Evolutionary conservation across 1,140 invertebrate species (phyloP).

Genomic region (Atta cephalotes): DNA sequence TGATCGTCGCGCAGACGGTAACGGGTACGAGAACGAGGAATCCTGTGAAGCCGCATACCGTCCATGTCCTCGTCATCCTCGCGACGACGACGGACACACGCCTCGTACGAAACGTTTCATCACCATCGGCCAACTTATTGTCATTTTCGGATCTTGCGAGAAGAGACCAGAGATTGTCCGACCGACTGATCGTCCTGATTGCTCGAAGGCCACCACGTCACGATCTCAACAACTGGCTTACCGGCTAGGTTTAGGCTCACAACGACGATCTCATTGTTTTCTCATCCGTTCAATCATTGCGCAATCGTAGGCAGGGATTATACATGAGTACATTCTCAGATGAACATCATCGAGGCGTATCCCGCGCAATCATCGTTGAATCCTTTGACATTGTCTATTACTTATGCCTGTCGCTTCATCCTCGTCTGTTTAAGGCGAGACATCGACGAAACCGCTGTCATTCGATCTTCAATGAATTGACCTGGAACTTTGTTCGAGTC

Average conservation of each 20-base stretch:
- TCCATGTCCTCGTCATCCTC: slow-evolving; percentile 74
- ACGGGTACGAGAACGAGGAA: slow-evolving; percentile 74
- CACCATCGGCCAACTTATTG: slow-evolving; percentile 30
- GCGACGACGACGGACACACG: slow-evolving; percentile 47
- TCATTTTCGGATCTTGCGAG: slow-evolving; percentile 62
- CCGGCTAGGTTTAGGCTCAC: slow-evolving; percentile 1
- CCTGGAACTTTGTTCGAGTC: neutral
- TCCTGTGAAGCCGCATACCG: slow-evolving; percentile 71
- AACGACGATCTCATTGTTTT: slow-evolving; percentile 35
- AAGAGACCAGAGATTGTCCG: neutral
- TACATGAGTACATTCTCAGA: slow-evolving; percentile 3
- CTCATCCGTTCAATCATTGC: slow-evolving; percentile 48
- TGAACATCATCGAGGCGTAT: slow-evolving; percentile 45
- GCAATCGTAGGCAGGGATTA: slow-evolving; percentile 53
- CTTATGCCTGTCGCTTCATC: slow-evolving; percentile 1
- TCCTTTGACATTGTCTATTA: neutral
- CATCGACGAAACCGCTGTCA: neutral
- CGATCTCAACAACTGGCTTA: slow-evolving; percentile 22
- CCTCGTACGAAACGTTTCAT: slow-evolving; percentile 63
- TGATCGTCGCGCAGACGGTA: slow-evolving; percentile 75
- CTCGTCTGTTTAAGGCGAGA: neutral
- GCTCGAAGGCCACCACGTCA: slow-evolving; percentile 35
- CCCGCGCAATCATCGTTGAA: slow-evolving; percentile 14
- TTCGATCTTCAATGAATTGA: neutral
- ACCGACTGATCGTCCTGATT: slow-evolving; percentile 4